phyloP scores from a whole-genome alignment of 1,140 invertebrate species.

The Drosophila pruinosa region DNA sequence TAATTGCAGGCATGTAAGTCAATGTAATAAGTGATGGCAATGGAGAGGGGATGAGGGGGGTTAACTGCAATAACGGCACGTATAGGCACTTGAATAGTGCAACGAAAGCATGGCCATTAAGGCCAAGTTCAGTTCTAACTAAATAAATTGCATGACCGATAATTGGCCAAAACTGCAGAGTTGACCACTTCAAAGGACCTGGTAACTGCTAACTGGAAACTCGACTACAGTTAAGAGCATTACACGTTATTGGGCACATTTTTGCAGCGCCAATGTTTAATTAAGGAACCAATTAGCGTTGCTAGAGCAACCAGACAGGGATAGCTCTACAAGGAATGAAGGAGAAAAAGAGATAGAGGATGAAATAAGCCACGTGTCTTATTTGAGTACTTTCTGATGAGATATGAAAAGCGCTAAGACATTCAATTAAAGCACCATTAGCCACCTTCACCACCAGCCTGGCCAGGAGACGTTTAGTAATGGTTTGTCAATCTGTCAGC shows the following conservation, averaged over 20 bases:
- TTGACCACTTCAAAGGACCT: slow-evolving; percentile 31
- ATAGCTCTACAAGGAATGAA: neutral
- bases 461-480: neutral
- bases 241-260: slow-evolving; percentile 21
- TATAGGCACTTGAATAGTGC: slow-evolving; percentile 32
- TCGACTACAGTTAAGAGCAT: neutral
- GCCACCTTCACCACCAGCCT: neutral
- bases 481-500: slow-evolving; percentile 5
- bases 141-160: slow-evolving; percentile 38
- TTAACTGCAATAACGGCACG: slow-evolving; percentile 15
- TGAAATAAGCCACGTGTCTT: slow-evolving; percentile 21
- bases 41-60: too few relatives aligned
- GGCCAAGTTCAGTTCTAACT: slow-evolving; percentile 7
- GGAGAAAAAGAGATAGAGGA: neutral
- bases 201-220: neutral
- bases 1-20: slow-evolving; percentile 50
- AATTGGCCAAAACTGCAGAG: slow-evolving; percentile 45
- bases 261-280: slow-evolving; percentile 40
- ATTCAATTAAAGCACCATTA: slow-evolving; percentile 67
- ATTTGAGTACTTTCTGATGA: slow-evolving; percentile 25
- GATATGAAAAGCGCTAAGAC: slow-evolving; percentile 25
- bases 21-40: slow-evolving; percentile 9
- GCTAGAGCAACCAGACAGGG: slow-evolving; percentile 6
- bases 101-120: slow-evolving; percentile 12
- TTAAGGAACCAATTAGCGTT: slow-evolving; percentile 70